Conservation (phyloP, 2,113 vertebrate genomes). For the Channa maculata region DNA sequence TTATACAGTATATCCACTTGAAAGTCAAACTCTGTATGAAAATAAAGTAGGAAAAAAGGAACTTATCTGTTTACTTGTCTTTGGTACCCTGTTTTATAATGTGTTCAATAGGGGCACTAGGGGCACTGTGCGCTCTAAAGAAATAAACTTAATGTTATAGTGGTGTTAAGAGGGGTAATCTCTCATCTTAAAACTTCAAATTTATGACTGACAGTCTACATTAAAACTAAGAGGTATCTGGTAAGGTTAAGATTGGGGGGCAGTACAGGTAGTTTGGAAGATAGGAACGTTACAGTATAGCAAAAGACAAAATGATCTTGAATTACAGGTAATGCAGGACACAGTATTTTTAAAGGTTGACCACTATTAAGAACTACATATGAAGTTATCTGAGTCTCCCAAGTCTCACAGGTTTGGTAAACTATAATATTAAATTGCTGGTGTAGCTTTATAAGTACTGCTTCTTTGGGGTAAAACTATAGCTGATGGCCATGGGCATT, state of each 20-base stretch:
- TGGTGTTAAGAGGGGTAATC: background rate
- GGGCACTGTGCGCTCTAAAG: background rate
- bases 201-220: background rate
- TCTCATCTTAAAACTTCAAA: background rate
- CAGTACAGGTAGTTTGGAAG: no score
- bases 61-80: no score
- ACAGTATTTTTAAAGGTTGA: background rate
- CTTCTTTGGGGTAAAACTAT: constrained; percentile 15
- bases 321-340: background rate
- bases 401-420: background rate
- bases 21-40: no score
- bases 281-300: constrained; percentile 3
- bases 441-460: background rate
- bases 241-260: no score
- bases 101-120: background rate
- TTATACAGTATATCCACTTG: no score
- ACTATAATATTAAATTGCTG: constrained; percentile 2
- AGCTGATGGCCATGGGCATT: constrained; percentile 6
- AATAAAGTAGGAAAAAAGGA: no score
- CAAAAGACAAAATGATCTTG: background rate
- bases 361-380: background rate
- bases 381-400: background rate
- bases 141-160: background rate
- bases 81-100: no score
- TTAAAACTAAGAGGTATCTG: no score